A percentile compares a stretch with the other conserved stretches of the same genome.
Evolutionary conservation across 2,888 invertebrate species (phyloP).

Genomic region (Xanthia togata): DNA sequence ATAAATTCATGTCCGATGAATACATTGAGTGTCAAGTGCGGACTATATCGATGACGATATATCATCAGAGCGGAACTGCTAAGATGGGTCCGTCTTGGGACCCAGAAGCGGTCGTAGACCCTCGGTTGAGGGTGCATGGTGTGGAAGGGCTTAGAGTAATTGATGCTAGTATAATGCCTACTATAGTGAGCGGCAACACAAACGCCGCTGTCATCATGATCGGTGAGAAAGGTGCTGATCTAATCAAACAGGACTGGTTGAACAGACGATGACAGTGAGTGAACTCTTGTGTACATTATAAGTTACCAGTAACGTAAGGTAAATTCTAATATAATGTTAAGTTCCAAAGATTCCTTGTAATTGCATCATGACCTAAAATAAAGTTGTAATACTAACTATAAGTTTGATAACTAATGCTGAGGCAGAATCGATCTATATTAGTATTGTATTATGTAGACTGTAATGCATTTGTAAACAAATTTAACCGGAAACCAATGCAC

Average conservation of each 20-base stretch:
- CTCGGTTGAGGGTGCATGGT: conserved; percentile 94
- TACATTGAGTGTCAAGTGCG: conserved; percentile 97
- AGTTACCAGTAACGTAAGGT: conserved; percentile 64
- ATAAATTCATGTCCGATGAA: conserved; percentile 93
- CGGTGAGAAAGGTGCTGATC: conserved; percentile 96
- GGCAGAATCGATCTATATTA: conserved; percentile 7
- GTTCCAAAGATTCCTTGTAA: conserved; percentile 64
- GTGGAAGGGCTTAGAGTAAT: conserved; percentile 94
- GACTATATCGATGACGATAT: conserved; percentile 97
- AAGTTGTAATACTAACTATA: conserved; percentile 10
- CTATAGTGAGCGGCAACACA: conserved; percentile 96
- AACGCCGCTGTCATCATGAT: conserved; percentile 98
- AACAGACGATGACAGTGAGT: conserved; percentile 78
- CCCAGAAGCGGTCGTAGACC: conserved; percentile 95
- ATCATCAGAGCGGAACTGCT: conserved; percentile 96
- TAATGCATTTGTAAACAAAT: conserved; percentile 10
- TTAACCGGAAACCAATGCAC: conserved; percentile 11
- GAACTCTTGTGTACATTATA: conserved; percentile 53
- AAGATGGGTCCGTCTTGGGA: conserved; percentile 97
- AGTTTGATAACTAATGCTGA: conserved; percentile 4
- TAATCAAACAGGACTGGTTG: conserved; percentile 96
- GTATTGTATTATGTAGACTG: conserved; percentile 5
- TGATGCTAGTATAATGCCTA: conserved; percentile 97
- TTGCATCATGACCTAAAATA: conserved; percentile 22
- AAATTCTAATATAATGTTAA: conserved; percentile 43